phyloP scores from a whole-genome alignment of 2,113 vertebrate genomes.

The Accipiter virgatus region DNA sequence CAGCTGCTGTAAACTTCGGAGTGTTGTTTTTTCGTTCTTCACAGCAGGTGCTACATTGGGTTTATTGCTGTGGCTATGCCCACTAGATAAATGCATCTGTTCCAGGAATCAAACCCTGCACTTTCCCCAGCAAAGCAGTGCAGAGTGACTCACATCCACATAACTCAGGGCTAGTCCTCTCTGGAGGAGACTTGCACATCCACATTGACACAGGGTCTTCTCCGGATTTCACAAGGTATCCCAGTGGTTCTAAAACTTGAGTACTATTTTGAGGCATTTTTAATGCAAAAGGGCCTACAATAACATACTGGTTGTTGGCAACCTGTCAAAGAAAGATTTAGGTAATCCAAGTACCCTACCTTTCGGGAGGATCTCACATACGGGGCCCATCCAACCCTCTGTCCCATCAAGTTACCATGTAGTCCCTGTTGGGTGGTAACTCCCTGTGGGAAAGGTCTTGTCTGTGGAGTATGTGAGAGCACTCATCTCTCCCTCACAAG shows the following conservation, averaged over 20 bases:
- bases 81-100: background rate
- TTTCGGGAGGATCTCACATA: background rate
- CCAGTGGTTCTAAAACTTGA: background rate
- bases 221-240: background rate
- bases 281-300: background rate
- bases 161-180: background rate
- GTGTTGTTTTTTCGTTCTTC: background rate
- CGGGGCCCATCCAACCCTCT: background rate
- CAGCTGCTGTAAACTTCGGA: background rate
- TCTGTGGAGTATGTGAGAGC: background rate
- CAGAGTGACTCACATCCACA: background rate
- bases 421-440: background rate
- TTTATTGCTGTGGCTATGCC: background rate
- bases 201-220: background rate
- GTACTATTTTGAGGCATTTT: background rate
- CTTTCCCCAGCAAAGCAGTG: background rate
- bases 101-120: background rate
- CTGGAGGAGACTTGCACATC: background rate
- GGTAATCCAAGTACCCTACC: background rate
- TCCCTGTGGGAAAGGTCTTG: background rate
- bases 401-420: background rate
- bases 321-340: background rate
- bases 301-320: background rate
- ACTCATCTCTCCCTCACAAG: background rate
- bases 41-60: background rate